A percentile compares a stretch with the other conserved stretches of the same genome.
Evolutionary conservation across 2,797 vertebrate genomes (phyloP).

Genomic region (Sciurus vulgaris): DNA sequence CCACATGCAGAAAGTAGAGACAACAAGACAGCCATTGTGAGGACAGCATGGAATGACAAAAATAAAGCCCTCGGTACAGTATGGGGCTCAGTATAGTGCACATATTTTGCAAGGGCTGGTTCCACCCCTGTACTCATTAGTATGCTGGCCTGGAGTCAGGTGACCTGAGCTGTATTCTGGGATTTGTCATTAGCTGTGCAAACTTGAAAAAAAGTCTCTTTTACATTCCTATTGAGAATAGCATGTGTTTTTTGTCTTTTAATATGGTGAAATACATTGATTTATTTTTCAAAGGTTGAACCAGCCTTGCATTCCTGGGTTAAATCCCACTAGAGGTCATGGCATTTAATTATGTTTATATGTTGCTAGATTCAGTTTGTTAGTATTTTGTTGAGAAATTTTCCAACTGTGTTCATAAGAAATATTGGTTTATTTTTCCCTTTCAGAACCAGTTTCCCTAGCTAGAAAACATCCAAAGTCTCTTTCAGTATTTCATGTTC

Average conservation of each 20-base stretch:
- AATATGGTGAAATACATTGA: not conserved
- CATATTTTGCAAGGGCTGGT: too few species aligned
- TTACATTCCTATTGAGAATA: not conserved
- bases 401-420: not conserved
- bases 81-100: too few species aligned
- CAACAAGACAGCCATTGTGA: not conserved
- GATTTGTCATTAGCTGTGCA: not conserved
- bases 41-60: too few species aligned
- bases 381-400: slow-evolving; percentile 4
- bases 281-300: not conserved
- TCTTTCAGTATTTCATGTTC: not conserved
- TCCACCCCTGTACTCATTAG: too few species aligned
- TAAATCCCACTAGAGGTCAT: not conserved
- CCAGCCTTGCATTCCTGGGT: slow-evolving; percentile 6
- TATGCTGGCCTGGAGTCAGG: too few species aligned
- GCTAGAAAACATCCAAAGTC: not conserved
- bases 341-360: not conserved
- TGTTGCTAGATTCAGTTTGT: not conserved
- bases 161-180: not conserved
- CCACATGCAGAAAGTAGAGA: not conserved
- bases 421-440: not conserved
- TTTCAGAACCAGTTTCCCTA: not conserved
- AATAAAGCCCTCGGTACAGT: too few species aligned
- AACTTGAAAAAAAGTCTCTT: not conserved
- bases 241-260: not conserved